Conservation (phyloP, 2,888 invertebrate species). For the Apoda limacodes region DNA sequence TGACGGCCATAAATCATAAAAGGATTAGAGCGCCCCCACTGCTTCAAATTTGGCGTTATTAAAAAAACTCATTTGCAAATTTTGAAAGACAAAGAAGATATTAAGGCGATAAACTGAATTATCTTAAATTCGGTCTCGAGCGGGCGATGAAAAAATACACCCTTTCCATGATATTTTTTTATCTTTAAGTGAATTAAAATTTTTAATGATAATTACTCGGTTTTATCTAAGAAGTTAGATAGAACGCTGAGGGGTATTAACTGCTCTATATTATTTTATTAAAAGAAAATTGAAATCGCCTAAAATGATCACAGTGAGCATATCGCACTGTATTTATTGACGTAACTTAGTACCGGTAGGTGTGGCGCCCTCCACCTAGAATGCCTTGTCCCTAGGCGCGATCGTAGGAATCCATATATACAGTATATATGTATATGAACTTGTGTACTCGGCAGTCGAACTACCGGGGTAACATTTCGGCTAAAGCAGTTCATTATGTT, state of each 20-base stretch:
- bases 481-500: too few species aligned
- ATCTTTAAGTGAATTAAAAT: conserved; percentile 42
- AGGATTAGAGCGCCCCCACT: conserved; percentile 40
- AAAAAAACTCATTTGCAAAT: conserved; percentile 69
- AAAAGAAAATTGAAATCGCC: too few species aligned
- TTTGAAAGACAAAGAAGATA: conserved; percentile 64
- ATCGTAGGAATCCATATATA: too few species aligned
- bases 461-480: too few species aligned
- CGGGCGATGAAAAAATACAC: conserved; percentile 36
- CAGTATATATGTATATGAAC: too few species aligned
- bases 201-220: conserved; percentile 33
- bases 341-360: too few species aligned
- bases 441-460: too few species aligned
- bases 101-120: conserved; percentile 64
- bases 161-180: conserved; percentile 35
- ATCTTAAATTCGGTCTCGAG: conserved; percentile 44
- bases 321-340: too few species aligned
- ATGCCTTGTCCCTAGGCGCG: too few species aligned
- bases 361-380: too few species aligned
- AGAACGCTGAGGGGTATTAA: neutral
- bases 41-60: conserved; percentile 63
- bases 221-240: conserved; percentile 1
- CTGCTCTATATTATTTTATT: too few species aligned
- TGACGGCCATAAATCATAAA: conserved; percentile 53
- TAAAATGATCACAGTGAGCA: too few species aligned